Evolutionary conservation across 2,113 vertebrate species (phyloP).

Genomic region (Pseudonaja textilis): DNA sequence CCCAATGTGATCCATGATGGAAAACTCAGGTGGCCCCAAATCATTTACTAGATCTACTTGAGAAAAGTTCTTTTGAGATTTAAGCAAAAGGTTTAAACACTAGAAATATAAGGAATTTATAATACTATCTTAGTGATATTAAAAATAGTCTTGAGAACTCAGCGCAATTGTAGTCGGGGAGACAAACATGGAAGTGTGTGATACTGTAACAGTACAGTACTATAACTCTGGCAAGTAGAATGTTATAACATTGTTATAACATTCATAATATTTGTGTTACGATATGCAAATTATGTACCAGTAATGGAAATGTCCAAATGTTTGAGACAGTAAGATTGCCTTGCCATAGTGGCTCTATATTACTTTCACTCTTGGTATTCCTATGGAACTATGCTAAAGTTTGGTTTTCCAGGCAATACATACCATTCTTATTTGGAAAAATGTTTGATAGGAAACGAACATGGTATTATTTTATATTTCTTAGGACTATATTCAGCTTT

Average conservation of each 20-base stretch:
- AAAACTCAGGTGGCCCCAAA: not conserved
- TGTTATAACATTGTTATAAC: too few species aligned
- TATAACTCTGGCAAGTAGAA: not conserved
- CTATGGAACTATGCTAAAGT: not conserved
- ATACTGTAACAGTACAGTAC: not conserved
- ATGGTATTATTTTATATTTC: not conserved
- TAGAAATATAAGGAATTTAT: not conserved
- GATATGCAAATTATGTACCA: not conserved
- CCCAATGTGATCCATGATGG: not conserved
- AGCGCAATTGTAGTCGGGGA: not conserved
- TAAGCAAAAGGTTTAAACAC: not conserved
- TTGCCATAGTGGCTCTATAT: not conserved
- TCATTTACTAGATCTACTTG: not conserved
- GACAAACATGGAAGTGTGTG: not conserved
- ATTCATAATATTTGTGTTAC: too few species aligned
- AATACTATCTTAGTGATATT: not conserved
- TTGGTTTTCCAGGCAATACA: not conserved
- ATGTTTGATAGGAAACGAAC: not conserved
- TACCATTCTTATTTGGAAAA: not conserved
- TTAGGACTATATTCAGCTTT: not conserved
- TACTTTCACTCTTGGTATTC: not conserved
- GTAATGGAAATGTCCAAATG: not conserved
- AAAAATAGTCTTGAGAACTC: not conserved
- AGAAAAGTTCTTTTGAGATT: not conserved
- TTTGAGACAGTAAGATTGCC: not conserved